Evolutionary conservation across 2,888 invertebrate genomes (phyloP).

Genomic region (Patella ulyssiponensis): DNA sequence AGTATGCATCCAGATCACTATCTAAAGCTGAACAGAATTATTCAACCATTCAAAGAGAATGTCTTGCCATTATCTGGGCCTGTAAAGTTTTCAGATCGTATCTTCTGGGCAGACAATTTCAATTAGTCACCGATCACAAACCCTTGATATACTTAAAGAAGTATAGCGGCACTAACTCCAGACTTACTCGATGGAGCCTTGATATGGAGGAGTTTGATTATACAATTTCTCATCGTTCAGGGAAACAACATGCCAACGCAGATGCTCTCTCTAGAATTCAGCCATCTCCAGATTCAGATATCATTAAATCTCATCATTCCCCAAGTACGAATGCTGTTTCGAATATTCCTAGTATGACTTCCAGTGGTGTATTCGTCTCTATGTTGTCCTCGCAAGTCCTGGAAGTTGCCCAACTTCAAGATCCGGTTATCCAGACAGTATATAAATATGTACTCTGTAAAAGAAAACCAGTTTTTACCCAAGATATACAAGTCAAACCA

Average conservation of each 20-base stretch:
- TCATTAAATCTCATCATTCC: background rate
- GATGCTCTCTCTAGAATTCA: background rate
- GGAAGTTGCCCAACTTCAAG: background rate
- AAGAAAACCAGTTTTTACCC: background rate
- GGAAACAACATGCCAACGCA: background rate
- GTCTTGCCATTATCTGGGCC: constrained; percentile 17
- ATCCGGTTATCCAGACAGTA: background rate
- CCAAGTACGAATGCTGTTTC: background rate
- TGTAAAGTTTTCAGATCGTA: constrained; percentile 21
- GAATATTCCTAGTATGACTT: background rate
- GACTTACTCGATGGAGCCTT: background rate
- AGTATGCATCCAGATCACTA: constrained; percentile 20
- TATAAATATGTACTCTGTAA: background rate
- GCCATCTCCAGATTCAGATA: background rate
- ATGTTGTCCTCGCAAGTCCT: background rate
- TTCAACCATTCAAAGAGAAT: constrained; percentile 26
- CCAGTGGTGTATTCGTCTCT: background rate
- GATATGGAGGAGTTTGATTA: background rate
- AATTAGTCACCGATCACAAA: background rate
- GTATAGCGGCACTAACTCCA: background rate
- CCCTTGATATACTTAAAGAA: background rate
- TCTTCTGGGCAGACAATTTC: constrained; percentile 14
- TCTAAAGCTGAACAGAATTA: constrained; percentile 22
- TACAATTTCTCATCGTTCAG: background rate
- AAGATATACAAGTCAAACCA: background rate